Conservation (phyloP, 2,888 invertebrate genomes). For the Autographa pulchrina region DNA sequence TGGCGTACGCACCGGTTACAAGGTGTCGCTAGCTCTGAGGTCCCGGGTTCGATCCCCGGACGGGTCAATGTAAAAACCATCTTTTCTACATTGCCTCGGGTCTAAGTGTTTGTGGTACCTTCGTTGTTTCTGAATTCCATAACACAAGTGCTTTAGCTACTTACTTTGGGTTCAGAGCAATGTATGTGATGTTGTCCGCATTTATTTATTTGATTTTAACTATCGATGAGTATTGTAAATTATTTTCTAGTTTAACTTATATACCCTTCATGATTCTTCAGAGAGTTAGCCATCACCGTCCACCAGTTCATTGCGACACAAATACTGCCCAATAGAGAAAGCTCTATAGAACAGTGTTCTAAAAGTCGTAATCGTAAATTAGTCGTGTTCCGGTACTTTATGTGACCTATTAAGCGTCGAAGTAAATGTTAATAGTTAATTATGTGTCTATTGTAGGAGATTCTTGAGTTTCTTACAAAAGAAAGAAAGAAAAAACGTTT, state of each 20-base stretch:
- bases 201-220: too few relatives aligned
- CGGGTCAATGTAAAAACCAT: too few relatives aligned
- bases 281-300: neutral
- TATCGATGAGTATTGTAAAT: neutral
- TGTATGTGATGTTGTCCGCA: too few relatives aligned
- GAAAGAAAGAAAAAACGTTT: too few relatives aligned
- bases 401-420: neutral
- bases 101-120: too few relatives aligned
- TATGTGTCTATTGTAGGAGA: neutral
- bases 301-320: neutral
- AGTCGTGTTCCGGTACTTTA: neutral
- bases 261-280: neutral
- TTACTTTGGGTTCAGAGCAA: too few relatives aligned
- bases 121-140: too few relatives aligned
- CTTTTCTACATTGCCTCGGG: too few relatives aligned
- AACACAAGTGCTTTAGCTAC: too few relatives aligned
- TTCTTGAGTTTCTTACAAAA: neutral
- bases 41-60: too few relatives aligned
- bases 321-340: neutral
- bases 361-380: conserved; percentile 8
- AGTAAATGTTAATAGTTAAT: neutral
- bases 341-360: neutral
- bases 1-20: too few relatives aligned
- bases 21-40: too few relatives aligned
- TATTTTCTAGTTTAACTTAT: neutral